Conservation (phyloP, 1,140 invertebrate genomes). For the Drosophila subobscura region DNA sequence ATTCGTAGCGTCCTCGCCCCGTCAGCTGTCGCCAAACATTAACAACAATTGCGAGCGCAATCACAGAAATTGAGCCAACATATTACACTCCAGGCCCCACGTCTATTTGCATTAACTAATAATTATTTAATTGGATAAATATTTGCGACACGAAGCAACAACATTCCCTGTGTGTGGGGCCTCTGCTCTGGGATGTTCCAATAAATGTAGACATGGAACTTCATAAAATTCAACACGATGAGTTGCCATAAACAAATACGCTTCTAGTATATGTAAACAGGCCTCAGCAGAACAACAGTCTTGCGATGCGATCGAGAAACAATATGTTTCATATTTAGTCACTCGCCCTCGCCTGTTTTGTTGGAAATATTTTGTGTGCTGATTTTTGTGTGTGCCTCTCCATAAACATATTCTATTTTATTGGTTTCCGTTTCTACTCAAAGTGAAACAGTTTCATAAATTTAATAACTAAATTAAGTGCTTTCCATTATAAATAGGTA, state of each 20-base stretch:
- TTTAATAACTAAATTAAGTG: slow-evolving; percentile 51
- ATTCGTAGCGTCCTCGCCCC: slow-evolving; percentile 56
- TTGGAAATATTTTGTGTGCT: slow-evolving; percentile 49
- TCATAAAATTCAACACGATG: slow-evolving; percentile 67
- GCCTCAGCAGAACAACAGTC: slow-evolving; percentile 35
- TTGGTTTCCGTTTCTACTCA: slow-evolving; percentile 73
- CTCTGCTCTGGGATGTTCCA: slow-evolving; percentile 20
- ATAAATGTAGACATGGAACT: slow-evolving; percentile 52
- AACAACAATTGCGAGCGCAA: slow-evolving; percentile 57
- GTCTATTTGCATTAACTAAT: slow-evolving; percentile 68
- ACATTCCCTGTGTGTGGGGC: slow-evolving; percentile 9
- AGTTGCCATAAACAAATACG: slow-evolving; percentile 62
- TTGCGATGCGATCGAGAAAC: slow-evolving; percentile 40
- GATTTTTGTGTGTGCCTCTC: slow-evolving; percentile 35
- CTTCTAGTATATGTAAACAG: slow-evolving; percentile 27
- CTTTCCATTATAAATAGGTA: slow-evolving; percentile 50
- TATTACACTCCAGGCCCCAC: slow-evolving; percentile 30
- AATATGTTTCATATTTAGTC: slow-evolving; percentile 57
- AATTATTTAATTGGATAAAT: slow-evolving; percentile 78
- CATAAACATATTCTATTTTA: slow-evolving; percentile 72
- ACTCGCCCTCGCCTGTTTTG: slow-evolving; percentile 42
- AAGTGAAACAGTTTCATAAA: slow-evolving; percentile 48
- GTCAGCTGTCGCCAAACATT: slow-evolving; percentile 69
- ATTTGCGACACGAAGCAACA: slow-evolving; percentile 65
- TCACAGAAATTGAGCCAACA: slow-evolving; percentile 55